These are phyloP conservation scores for Elysia crispata DNA, from an alignment of 2,888 invertebrate species.

Conservation along the genomic window DNA sequence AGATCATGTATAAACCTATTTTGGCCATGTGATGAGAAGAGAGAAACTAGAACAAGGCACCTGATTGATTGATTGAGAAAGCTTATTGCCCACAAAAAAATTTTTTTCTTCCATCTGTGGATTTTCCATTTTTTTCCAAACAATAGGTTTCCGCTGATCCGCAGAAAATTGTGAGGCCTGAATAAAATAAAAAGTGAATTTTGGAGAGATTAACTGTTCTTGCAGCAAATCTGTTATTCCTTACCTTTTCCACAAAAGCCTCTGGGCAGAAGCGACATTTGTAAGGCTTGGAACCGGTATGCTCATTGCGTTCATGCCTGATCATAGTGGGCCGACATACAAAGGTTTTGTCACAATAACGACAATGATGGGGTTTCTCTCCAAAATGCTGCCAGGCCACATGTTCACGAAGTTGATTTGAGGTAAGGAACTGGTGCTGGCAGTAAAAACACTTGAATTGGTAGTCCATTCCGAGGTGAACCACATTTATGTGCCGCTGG, in stretches of 20 bases:
- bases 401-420: conserved; percentile 46
- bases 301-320: conserved; percentile 43
- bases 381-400: conserved; percentile 44
- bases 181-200: too few relatives aligned
- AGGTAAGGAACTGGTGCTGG: conserved; percentile 42
- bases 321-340: conserved; percentile 44
- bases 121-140: too few relatives aligned
- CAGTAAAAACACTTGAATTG: conserved; percentile 46
- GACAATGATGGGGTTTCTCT: conserved; percentile 40
- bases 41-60: too few relatives aligned
- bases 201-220: too few relatives aligned
- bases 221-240: too few relatives aligned
- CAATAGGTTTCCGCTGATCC: too few relatives aligned
- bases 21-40: too few relatives aligned
- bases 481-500: conserved; percentile 44
- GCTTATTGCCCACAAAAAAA: too few relatives aligned
- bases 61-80: too few relatives aligned
- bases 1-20: too few relatives aligned
- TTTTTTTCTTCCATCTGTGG: too few relatives aligned
- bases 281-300: conserved; percentile 46
- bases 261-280: conserved; percentile 40
- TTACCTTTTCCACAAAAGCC: conserved; percentile 25
- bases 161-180: too few relatives aligned
- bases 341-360: conserved; percentile 44
- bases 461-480: conserved; percentile 45